phyloP scores from a whole-genome alignment of 1,140 invertebrate genomes.

The Magallana gigas region DNA sequence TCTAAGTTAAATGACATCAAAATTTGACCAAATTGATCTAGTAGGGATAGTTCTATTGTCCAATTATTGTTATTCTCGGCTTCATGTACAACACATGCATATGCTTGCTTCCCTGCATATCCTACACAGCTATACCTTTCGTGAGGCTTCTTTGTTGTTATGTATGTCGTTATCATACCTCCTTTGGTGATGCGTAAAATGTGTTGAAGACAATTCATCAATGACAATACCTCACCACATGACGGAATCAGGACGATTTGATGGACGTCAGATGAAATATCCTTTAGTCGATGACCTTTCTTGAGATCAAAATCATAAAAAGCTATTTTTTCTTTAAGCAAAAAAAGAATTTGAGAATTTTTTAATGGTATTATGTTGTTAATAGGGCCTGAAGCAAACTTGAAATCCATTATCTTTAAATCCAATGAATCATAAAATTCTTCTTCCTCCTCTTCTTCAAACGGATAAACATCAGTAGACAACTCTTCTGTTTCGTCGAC shows the following conservation, averaged over 20 bases:
- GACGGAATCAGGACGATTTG: background rate
- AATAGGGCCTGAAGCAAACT: background rate
- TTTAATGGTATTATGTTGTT: background rate
- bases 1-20: background rate
- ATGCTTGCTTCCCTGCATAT: background rate
- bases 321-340: background rate
- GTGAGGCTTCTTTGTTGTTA: background rate
- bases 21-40: background rate
- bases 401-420: background rate
- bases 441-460: background rate
- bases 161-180: background rate
- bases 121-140: background rate
- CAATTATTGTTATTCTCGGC: background rate
- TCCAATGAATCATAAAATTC: background rate
- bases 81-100: background rate
- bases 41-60: background rate
- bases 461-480: background rate
- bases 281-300: no score
- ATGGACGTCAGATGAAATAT: background rate
- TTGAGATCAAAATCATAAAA: background rate
- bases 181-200: background rate
- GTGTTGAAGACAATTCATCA: background rate
- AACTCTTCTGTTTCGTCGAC: background rate
- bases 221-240: background rate
- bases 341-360: background rate